A percentile compares a stretch with the other conserved stretches of the same genome.
Conservation (phyloP, 1,140 invertebrate species). For the Micrasema longulum region DNA sequence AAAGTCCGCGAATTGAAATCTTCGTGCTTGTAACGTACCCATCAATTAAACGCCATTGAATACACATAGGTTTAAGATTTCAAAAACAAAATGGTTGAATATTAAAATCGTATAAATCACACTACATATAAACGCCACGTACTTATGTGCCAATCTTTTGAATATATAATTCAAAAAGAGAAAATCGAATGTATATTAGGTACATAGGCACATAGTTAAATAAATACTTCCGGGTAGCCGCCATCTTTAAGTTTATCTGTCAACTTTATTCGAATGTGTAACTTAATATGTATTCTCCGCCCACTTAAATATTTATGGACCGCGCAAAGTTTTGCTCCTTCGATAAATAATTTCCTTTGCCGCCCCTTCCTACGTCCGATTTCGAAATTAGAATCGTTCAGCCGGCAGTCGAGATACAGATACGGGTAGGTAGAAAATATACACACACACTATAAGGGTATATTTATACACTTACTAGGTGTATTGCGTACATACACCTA, state of each 20-base stretch:
- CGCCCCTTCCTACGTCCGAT: conserved; percentile 19
- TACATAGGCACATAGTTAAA: too few relatives aligned
- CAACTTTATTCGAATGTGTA: conserved; percentile 38
- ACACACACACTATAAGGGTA: neutral
- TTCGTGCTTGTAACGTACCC: too few relatives aligned
- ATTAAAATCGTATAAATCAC: too few relatives aligned
- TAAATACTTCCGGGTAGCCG: conserved; percentile 4
- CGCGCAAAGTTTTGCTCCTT: conserved; percentile 35
- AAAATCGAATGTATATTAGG: too few relatives aligned
- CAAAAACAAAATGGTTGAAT: too few relatives aligned
- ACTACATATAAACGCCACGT: too few relatives aligned
- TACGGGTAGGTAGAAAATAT: neutral
- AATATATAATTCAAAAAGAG: too few relatives aligned
- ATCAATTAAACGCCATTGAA: too few relatives aligned
- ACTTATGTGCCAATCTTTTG: too few relatives aligned
- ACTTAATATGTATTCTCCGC: conserved; percentile 20
- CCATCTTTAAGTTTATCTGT: conserved; percentile 31
- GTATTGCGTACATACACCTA: too few relatives aligned
- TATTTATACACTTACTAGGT: neutral
- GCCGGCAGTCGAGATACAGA: neutral
- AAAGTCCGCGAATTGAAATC: too few relatives aligned
- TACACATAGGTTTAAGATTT: too few relatives aligned
- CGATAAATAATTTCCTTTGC: conserved; percentile 41
- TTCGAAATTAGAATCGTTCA: conserved; percentile 30
- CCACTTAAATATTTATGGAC: conserved; percentile 40